A percentile compares a stretch with the other conserved stretches of the same genome.
These are phyloP conservation scores for Crenuchus spilurus DNA, from an alignment of 2,797 vertebrate genomes.

Conservation along the genomic window DNA sequence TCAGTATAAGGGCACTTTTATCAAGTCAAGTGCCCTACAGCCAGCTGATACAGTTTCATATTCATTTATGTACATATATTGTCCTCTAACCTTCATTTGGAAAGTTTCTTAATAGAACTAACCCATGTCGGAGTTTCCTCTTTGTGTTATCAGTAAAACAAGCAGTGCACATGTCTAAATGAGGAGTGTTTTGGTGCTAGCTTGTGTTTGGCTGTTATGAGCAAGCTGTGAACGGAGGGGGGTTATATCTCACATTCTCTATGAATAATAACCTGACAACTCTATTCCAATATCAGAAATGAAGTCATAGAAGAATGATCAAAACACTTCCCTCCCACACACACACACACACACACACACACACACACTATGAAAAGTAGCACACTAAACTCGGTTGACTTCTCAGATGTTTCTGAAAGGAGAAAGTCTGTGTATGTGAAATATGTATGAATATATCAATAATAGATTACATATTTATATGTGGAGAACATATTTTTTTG, in stretches of 20 bases:
- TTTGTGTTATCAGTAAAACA: constrained; percentile 52
- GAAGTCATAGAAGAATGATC: constrained; percentile 23
- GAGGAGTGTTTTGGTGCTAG: constrained; percentile 58
- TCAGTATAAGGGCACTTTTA: too few relatives aligned
- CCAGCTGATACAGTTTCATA: too few relatives aligned
- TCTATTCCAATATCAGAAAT: constrained; percentile 46
- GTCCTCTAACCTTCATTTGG: too few relatives aligned
- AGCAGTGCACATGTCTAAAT: constrained; percentile 58
- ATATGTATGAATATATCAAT: too few relatives aligned
- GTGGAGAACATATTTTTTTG: too few relatives aligned
- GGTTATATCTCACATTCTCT: constrained; percentile 38
- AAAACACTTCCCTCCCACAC: constrained; percentile 13
- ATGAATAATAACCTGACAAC: constrained; percentile 60
- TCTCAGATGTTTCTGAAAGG: neutral
- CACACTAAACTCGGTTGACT: neutral
- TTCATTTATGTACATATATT: too few relatives aligned
- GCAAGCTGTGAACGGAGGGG: constrained; percentile 58
- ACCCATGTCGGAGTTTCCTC: too few relatives aligned
- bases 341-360: neutral
- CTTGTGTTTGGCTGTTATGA: constrained; percentile 61
- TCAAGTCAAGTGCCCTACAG: too few relatives aligned
- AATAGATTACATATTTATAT: too few relatives aligned
- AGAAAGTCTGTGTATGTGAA: too few relatives aligned
- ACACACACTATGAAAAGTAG: neutral
- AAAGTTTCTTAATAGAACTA: too few relatives aligned